Evolutionary conservation across 1,140 invertebrate genomes (phyloP), one percentile per base, ranked within the genome.

Genomic region (Tyrophagus putrescentiae): DNA sequence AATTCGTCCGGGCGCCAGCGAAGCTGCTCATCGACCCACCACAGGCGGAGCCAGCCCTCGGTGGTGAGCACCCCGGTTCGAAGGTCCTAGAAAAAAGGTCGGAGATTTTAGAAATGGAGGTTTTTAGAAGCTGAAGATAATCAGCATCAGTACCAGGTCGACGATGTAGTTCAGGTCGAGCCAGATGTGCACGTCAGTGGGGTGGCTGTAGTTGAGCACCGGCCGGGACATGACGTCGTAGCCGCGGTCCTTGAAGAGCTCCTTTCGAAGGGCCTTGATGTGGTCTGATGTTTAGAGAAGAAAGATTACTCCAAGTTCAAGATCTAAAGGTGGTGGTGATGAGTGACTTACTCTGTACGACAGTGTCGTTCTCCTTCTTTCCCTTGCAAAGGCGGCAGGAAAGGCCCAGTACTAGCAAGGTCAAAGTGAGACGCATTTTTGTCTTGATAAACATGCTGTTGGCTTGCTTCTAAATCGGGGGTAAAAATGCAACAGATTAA

Each of bases 1-100:
- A 94, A 95, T 70, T 93, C 86, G 65, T 84, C 83, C 48, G 91
- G 91, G 72, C 93, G 85, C 91, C 91, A 95, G 68, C 82, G 79
- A 60, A 95, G 75, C 72, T 93, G 92, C 75, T 91, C 90, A 72
- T 95, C 91, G 31, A 6, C 31, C 44, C 44, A 48, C 13, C 44
- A 27, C 44, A 48, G 25, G 6, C 7, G 31, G 7, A 48, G 18
- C 44, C 44, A 48, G 5, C 44, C 44, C 31, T 48, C 44, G 31
- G 44, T 48, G 25, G 44, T 6, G 13, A 48, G 44, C 6, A 48
- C 31, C 13, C 31, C 6, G 7, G 44, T 48, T 6, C 31, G 25
- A 48, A 48, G 13, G 18, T 48, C 44, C 44, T 48, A 48, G 7
- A 7, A 27, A 6, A 48, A 21, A 39, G n/a, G n/a, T 13, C 13